phyloP scores from a whole-genome alignment of 2,888 invertebrate genomes.

The Orthosia gracilis region DNA sequence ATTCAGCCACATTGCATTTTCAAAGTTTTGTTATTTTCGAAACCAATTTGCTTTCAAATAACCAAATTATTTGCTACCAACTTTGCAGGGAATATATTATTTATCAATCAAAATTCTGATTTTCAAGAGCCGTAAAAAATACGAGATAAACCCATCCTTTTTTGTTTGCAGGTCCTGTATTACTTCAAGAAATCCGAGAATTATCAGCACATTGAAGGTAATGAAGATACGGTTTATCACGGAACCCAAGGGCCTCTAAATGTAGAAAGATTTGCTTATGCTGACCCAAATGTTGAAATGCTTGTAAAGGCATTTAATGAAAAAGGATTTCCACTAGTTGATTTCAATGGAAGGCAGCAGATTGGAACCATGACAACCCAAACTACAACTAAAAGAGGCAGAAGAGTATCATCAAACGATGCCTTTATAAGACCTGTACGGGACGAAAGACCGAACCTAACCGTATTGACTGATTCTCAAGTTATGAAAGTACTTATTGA shows the following conservation, averaged over 20 bases:
- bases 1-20: too few relatives aligned
- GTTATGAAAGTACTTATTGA: conserved; percentile 91
- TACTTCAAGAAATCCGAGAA: conserved; percentile 93
- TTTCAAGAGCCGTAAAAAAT: neutral
- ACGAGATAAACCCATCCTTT: neutral
- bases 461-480: conserved; percentile 86
- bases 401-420: conserved; percentile 91
- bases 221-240: conserved; percentile 88
- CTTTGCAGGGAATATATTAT: neutral
- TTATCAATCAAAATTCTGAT: neutral
- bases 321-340: conserved; percentile 90
- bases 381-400: conserved; percentile 91
- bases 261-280: conserved; percentile 92
- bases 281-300: conserved; percentile 90
- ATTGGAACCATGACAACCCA: conserved; percentile 92
- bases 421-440: conserved; percentile 93
- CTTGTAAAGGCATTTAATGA: conserved; percentile 91
- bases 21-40: too few relatives aligned
- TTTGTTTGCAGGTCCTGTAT: conserved; percentile 88
- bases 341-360: conserved; percentile 90
- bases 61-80: neutral
- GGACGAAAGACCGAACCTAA: conserved; percentile 86
- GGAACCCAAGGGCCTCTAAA: conserved; percentile 91
- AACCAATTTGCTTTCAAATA: neutral
- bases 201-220: conserved; percentile 87